Evolutionary conservation across 2,797 vertebrate genomes (phyloP), one percentile per base, ranked within the genome.

Genomic region (Oceanodroma leucorhoa): DNA sequence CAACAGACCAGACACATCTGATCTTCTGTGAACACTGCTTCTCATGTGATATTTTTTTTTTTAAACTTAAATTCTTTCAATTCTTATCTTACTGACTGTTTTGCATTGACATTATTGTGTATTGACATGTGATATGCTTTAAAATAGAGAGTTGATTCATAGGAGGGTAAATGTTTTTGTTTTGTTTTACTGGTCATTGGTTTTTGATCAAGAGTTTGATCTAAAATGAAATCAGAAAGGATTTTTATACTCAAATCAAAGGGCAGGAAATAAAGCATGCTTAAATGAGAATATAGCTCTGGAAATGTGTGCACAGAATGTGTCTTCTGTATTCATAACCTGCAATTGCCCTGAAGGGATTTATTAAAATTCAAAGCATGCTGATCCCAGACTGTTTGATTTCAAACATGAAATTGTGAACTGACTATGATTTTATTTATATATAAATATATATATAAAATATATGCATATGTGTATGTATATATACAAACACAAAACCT

Each of bases 331-430:
- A 78, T 97, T 98, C 86, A 89, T 93, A 96, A 96, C 91, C 91
- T 96, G 94, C 90, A 91, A 64, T 58, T 95, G 84, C 75, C 94
- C 95, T 96, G 83, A 90, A 97, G 96, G 89, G 90, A 87, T 90
- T 97, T 96, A 95, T 97, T 98, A 83, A 97, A 97, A 98, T 97
- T 97, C 97, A 95, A 75, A 96, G 96, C 85, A 90, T 95, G 93
- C 90, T 93, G 94, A 97, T 97, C 73, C 58, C 80, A 86, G 89
- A 80, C 90, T 96, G 83, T 93, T 97, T 96, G 95, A 97, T 97
- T 97, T 97, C 94, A 97, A 96, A 96, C 80, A 83, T 77, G 78
- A 94, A 97, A 96, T 84, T 94, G 66, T 93, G 94, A 94, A 70
- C 15, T 41, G 91, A 87, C 91, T 97, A 95, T 77, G 41, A 87